A percentile compares a stretch with the other conserved stretches of the same genome.
phyloP scores from a whole-genome alignment of 1,140 invertebrate species.

The Asobara japonica region DNA sequence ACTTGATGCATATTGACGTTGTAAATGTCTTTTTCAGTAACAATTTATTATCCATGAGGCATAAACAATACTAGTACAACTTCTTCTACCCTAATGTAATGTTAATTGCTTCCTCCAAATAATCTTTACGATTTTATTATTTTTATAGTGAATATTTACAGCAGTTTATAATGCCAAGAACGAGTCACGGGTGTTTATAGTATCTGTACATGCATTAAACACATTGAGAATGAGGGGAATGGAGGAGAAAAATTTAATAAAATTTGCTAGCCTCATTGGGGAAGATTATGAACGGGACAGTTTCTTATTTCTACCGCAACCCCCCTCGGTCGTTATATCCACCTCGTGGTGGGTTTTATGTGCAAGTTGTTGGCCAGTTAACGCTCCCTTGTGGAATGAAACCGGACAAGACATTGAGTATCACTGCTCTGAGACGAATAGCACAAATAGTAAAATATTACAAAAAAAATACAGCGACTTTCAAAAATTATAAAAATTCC shows the following conservation, averaged over 20 bases:
- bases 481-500: no score
- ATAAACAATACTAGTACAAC: neutral
- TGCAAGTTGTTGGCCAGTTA: neutral
- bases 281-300: conserved; percentile 8
- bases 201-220: conserved; percentile 1
- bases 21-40: neutral
- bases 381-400: neutral
- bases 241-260: neutral
- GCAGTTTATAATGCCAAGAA: neutral
- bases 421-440: no score
- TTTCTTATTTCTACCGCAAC: conserved; percentile 9
- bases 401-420: no score
- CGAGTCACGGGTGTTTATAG: conserved; percentile 9
- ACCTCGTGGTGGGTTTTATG: neutral
- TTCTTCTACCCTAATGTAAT: neutral
- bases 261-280: conserved; percentile 1
- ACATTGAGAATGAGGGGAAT: conserved; percentile 2
- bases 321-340: neutral
- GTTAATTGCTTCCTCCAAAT: conserved; percentile 7
- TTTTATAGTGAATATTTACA: neutral
- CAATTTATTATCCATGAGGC: neutral
- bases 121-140: neutral
- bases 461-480: no score
- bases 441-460: no score
- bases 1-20: neutral